A percentile compares a stretch with the other conserved stretches of the same genome.
Conservation (phyloP, 2,888 invertebrate genomes). For the Tethea ocularis region DNA sequence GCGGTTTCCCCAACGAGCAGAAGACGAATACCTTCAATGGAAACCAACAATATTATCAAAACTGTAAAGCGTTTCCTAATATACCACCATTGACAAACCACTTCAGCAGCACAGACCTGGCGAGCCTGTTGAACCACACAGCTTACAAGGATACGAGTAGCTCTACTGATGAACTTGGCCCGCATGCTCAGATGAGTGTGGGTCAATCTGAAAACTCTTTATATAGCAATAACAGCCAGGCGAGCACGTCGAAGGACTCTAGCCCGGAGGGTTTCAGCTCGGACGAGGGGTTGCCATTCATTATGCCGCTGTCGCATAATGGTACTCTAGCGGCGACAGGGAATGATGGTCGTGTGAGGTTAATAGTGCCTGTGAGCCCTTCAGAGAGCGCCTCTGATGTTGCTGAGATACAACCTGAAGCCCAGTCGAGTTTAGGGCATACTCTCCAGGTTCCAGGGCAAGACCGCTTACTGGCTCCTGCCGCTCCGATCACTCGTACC, state of each 20-base stretch:
- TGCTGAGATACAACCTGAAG: constrained; percentile 50
- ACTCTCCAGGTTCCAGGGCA: constrained; percentile 82
- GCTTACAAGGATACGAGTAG: constrained; percentile 48
- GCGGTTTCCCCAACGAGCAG: constrained; percentile 47
- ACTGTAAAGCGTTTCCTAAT: constrained; percentile 71
- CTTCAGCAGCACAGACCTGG: constrained; percentile 63
- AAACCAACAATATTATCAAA: constrained; percentile 70
- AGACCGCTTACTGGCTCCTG: constrained; percentile 77
- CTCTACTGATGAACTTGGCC: constrained; percentile 50
- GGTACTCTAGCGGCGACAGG: constrained; percentile 85
- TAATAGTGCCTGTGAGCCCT: constrained; percentile 85
- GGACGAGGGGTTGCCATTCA: constrained; percentile 82
- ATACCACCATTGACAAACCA: constrained; percentile 68
- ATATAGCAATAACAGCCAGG: constrained; percentile 61
- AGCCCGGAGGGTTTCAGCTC: constrained; percentile 65
- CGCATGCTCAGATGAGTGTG: constrained; percentile 63
- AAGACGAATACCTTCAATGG: constrained; percentile 44
- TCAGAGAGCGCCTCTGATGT: constrained; percentile 67
- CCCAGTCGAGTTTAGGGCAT: constrained; percentile 62
- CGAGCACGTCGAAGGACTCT: constrained; percentile 78
- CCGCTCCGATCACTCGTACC: constrained; percentile 88
- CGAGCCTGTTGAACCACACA: constrained; percentile 54
- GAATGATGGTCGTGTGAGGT: constrained; percentile 83
- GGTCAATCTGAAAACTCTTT: constrained; percentile 66
- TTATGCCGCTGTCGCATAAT: constrained; percentile 87